Conservation (phyloP, 2,888 invertebrate species). For the Pristionchus exspectatus region DNA sequence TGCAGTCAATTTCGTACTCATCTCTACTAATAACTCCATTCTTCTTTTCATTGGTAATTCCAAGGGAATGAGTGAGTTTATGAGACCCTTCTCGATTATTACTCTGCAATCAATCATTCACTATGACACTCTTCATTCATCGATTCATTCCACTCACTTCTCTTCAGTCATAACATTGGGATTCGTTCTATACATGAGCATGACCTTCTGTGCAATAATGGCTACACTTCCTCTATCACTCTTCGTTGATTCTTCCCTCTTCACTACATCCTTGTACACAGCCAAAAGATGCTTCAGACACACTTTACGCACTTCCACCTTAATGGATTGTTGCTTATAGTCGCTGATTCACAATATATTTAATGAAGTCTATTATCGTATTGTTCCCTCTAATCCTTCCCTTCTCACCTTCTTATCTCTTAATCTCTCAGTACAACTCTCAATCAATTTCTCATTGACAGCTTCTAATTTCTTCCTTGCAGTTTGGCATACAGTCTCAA, state of each 20-base stretch:
- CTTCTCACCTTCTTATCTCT: conserved; percentile 60
- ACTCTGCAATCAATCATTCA: conserved; percentile 10
- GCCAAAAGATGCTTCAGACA: neutral
- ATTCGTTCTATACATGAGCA: neutral
- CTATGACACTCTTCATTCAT: neutral
- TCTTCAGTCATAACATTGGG: conserved; percentile 4
- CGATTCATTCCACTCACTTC: conserved; percentile 7
- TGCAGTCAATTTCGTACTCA: neutral
- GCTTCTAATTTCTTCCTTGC: conserved; percentile 63
- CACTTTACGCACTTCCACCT: conserved; percentile 36
- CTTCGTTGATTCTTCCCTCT: conserved; percentile 46
- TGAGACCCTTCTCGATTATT: conserved; percentile 48
- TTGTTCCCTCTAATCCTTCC: neutral
- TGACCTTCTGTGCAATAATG: conserved; percentile 24
- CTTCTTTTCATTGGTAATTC: conserved; percentile 42
- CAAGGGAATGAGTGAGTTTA: conserved; percentile 42
- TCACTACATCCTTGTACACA: conserved; percentile 47
- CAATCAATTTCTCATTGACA: conserved; percentile 65
- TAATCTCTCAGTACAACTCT: conserved; percentile 60
- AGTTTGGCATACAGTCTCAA: conserved; percentile 57
- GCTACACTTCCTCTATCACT: conserved; percentile 20
- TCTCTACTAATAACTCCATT: conserved; percentile 47
- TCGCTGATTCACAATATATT: too few species aligned
- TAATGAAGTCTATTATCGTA: neutral
- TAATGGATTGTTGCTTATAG: neutral